Percentiles rank a stretch among this genome's conserved stretches.
Conservation (phyloP, 2,113 vertebrate species). For the Antechinus stuartii region DNA sequence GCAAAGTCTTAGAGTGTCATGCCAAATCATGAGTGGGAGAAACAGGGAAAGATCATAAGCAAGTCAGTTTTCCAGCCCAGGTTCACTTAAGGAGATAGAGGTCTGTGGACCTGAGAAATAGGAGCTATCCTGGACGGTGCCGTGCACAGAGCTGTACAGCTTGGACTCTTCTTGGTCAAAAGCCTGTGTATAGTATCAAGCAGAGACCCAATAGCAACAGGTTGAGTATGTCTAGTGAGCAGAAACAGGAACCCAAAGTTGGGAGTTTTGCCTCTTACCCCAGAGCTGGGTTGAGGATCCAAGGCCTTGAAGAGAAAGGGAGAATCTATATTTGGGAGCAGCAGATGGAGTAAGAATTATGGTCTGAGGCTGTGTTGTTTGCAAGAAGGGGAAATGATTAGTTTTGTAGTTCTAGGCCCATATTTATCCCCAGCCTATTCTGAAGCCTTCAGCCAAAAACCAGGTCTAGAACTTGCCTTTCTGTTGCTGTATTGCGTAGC, state of each 20-base stretch:
- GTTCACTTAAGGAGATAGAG: too few relatives aligned
- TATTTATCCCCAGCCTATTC: neutral
- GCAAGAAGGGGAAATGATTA: neutral
- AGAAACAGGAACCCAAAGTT: neutral
- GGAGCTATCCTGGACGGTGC: neutral
- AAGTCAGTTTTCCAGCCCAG: too few relatives aligned
- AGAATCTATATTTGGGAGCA: neutral
- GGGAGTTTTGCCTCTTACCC: neutral
- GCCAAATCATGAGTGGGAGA: neutral
- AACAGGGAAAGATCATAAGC: neutral
- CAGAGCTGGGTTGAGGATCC: neutral
- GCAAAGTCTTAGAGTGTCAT: neutral
- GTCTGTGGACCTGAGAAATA: neutral
- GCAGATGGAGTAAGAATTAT: neutral
- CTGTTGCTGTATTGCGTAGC: neutral
- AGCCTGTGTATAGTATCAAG: neutral
- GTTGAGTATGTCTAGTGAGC: neutral
- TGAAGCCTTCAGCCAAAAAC: neutral
- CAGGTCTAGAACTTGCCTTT: neutral
- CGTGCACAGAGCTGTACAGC: too few relatives aligned
- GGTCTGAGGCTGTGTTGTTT: neutral
- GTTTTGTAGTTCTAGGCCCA: too few relatives aligned
- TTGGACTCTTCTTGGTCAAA: neutral
- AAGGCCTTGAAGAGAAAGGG: neutral
- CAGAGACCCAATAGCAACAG: neutral